Conservation (phyloP, 2,888 invertebrate genomes). For the Dicyrtoma fusca region DNA sequence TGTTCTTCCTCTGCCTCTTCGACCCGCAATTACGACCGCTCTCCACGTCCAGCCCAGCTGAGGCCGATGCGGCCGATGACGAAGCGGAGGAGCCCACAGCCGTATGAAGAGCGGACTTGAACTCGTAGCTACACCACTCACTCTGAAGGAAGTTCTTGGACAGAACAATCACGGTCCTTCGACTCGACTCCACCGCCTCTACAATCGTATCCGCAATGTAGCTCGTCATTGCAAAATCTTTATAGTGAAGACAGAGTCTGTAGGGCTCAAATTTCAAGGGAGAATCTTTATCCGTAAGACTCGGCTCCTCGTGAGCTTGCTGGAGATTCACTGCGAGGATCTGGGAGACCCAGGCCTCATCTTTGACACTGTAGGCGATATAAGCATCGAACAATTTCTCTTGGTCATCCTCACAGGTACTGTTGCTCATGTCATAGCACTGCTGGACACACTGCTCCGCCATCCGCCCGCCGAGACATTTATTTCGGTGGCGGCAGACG, state of each 20-base stretch:
- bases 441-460: background rate
- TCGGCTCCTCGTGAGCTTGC: constrained; percentile 58
- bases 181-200: constrained; percentile 87
- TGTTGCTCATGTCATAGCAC: constrained; percentile 58
- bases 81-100: constrained; percentile 24
- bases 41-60: too few relatives aligned
- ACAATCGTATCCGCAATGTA: constrained; percentile 93
- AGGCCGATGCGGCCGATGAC: too few relatives aligned
- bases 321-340: constrained; percentile 76
- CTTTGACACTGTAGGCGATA: constrained; percentile 90
- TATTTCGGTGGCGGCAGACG: constrained; percentile 73
- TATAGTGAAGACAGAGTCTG: constrained; percentile 85
- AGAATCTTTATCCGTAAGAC: constrained; percentile 47
- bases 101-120: constrained; percentile 82
- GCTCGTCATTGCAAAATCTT: constrained; percentile 84
- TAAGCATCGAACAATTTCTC: constrained; percentile 88
- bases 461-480: constrained; percentile 77
- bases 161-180: constrained; percentile 84
- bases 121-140: constrained; percentile 94
- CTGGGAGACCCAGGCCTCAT: constrained; percentile 87
- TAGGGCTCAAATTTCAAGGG: constrained; percentile 66
- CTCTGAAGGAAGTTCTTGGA: constrained; percentile 91
- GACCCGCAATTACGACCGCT: background rate
- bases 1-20: constrained; percentile 63
- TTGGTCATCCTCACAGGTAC: constrained; percentile 43